Evolutionary conservation across 2,113 vertebrate genomes (phyloP).

Genomic region (Platysternon megacephalum): DNA sequence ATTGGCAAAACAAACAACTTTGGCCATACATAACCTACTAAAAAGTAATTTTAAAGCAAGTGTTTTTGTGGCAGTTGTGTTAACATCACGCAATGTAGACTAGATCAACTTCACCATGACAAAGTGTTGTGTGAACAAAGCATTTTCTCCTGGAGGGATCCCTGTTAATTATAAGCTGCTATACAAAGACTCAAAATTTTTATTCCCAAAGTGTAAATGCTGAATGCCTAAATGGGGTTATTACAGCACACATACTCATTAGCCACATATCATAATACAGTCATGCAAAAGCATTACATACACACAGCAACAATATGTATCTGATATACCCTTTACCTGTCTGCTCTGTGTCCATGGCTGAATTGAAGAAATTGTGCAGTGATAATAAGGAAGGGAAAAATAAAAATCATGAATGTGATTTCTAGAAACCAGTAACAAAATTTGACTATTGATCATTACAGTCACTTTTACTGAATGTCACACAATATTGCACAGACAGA

Average conservation of each 20-base stretch:
- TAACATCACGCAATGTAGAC: background rate
- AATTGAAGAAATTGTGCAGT: conserved; percentile 83
- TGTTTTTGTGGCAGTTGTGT: background rate
- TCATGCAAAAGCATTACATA: conserved; percentile 48
- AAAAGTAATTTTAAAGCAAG: background rate
- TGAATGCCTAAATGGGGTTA: conserved; percentile 66
- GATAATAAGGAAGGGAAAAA: conserved; percentile 62
- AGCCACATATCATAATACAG: background rate
- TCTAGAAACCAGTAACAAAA: background rate
- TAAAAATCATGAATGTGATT: background rate
- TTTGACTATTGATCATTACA: background rate
- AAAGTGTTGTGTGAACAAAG: background rate
- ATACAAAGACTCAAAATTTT: background rate
- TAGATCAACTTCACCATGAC: background rate
- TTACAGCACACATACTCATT: conserved; percentile 8
- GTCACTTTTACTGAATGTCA: background rate
- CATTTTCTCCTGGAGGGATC: background rate
- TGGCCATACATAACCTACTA: conserved; percentile 3
- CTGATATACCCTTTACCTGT: conserved; percentile 88
- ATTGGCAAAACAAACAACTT: background rate
- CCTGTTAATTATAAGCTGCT: background rate
- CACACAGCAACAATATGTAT: conserved; percentile 14
- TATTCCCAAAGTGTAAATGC: background rate
- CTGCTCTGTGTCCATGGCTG: conserved; percentile 98
- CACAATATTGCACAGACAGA: background rate